These are phyloP conservation scores for Etheostoma perlongum DNA, from an alignment of 2,797 vertebrate genomes.

Conservation along the genomic window DNA sequence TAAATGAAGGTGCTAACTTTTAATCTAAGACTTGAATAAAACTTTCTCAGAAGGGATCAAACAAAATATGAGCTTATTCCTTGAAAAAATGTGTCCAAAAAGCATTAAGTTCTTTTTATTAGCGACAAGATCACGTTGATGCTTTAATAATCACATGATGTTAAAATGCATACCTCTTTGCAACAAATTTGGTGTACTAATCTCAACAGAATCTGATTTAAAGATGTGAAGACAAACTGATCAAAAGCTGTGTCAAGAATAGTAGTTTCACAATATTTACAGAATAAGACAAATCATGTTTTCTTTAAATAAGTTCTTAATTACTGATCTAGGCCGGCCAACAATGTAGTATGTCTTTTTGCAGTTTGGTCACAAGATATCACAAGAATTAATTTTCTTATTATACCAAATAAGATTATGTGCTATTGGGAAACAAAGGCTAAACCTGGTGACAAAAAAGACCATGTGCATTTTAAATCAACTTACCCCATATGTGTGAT, in stretches of 20 bases:
- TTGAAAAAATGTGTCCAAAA: neutral
- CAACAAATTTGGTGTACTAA: neutral
- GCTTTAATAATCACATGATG: neutral
- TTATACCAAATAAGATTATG: constrained; percentile 63
- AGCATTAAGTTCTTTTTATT: neutral
- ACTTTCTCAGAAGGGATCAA: neutral
- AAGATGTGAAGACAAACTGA: constrained; percentile 8
- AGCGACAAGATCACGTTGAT: neutral
- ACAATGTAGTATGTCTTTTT: constrained; percentile 35
- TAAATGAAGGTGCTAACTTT: constrained; percentile 4
- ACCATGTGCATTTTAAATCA: constrained; percentile 23
- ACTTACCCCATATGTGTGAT: constrained; percentile 33
- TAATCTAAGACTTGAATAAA: constrained; percentile 5
- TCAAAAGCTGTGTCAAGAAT: constrained; percentile 19
- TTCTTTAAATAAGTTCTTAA: constrained; percentile 29
- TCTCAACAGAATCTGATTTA: constrained; percentile 13
- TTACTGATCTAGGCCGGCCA: constrained; percentile 2
- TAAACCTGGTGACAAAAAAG: constrained; percentile 26
- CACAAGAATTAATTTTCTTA: constrained; percentile 34
- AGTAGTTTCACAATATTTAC: constrained; percentile 22
- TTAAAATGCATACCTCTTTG: neutral
- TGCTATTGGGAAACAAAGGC: constrained; percentile 4
- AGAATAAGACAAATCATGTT: constrained; percentile 38
- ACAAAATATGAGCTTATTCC: neutral
- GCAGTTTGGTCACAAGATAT: constrained; percentile 52